Evolutionary conservation across 2,113 vertebrate species (phyloP).

Genomic region (Marmota monax): DNA sequence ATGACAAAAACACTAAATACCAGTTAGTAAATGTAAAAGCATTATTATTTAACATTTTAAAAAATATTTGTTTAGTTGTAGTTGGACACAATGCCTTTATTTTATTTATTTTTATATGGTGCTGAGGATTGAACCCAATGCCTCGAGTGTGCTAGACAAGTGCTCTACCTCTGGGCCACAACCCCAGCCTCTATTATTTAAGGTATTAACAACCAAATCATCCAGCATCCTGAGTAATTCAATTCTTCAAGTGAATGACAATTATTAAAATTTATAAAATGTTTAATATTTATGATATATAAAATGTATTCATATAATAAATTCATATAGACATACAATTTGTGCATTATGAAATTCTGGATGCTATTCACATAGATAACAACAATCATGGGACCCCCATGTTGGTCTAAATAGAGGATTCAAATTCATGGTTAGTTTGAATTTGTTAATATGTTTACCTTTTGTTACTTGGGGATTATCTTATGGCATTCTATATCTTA

Average conservation of each 20-base stretch:
- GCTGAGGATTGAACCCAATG: no score
- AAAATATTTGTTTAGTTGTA: no score
- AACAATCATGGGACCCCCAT: neutral
- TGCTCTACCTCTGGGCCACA: no score
- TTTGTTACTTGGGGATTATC: neutral
- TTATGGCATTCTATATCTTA: neutral
- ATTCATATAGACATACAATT: neutral
- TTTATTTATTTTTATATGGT: no score
- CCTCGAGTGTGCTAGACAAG: no score
- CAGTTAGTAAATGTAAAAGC: neutral
- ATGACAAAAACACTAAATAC: neutral
- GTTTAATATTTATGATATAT: no score
- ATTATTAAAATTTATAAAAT: no score
- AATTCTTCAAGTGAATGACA: neutral
- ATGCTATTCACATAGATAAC: neutral
- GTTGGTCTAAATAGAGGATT: neutral
- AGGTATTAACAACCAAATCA: neutral
- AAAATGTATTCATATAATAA: neutral
- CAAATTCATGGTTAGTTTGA: neutral
- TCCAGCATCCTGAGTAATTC: neutral
- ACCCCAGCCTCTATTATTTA: neutral
- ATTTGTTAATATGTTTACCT: neutral
- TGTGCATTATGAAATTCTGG: constrained; percentile 23
- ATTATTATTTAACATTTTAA: neutral
- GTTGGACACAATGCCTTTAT: no score